Percentiles rank a stretch among this genome's conserved stretches.
phyloP scores from a whole-genome alignment of 2,888 invertebrate genomes.

The Timandra comae region DNA sequence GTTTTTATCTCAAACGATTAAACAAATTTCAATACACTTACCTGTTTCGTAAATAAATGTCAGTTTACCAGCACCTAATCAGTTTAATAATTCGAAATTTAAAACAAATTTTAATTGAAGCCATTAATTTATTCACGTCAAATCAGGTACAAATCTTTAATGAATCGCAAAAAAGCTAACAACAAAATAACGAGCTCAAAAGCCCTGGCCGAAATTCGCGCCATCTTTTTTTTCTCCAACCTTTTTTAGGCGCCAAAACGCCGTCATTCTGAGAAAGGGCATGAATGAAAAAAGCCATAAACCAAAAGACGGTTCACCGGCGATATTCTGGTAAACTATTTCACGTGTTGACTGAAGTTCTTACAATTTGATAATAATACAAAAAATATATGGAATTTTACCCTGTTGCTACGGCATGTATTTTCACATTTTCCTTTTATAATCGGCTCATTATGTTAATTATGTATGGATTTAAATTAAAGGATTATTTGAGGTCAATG shows the following conservation, averaged over 20 bases:
- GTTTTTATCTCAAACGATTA: too few relatives aligned
- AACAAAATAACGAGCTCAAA: conserved; percentile 16
- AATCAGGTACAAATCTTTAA: conserved; percentile 12
- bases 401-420: too few relatives aligned
- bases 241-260: conserved; percentile 67
- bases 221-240: conserved; percentile 34
- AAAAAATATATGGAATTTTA: conserved; percentile 39
- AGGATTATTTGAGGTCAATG: too few relatives aligned
- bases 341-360: conserved; percentile 61
- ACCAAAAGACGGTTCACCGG: conserved; percentile 31
- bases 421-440: too few relatives aligned
- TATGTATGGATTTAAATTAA: too few relatives aligned
- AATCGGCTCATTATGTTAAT: too few relatives aligned
- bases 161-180: conserved; percentile 12
- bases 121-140: neutral
- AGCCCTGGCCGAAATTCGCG: conserved; percentile 32
- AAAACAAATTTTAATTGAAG: too few relatives aligned
- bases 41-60: too few relatives aligned
- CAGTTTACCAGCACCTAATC: too few relatives aligned
- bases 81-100: too few relatives aligned
- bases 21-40: too few relatives aligned
- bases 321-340: conserved; percentile 59
- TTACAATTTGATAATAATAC: conserved; percentile 50
- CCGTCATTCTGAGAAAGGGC: conserved; percentile 65
- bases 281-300: conserved; percentile 66